Conservation (phyloP, 2,797 vertebrate genomes). For the Anableps anableps region DNA sequence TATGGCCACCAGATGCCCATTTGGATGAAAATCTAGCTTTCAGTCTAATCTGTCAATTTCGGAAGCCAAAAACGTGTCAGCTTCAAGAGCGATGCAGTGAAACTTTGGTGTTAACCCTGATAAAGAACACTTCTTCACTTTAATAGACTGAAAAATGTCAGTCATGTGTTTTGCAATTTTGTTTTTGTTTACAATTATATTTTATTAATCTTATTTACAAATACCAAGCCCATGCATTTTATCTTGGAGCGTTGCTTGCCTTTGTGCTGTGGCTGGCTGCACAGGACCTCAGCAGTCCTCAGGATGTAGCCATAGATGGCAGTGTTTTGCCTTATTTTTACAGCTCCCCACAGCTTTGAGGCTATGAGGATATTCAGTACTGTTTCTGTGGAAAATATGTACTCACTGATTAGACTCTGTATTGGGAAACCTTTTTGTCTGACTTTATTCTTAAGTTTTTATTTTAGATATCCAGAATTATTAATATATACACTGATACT, state of each 20-base stretch:
- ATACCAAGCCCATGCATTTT: conserved; percentile 53
- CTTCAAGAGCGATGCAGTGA: conserved; percentile 64
- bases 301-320: conserved; percentile 84
- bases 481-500: not conserved
- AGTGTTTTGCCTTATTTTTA: conserved; percentile 85
- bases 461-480: conserved; percentile 18
- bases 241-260: conserved; percentile 61
- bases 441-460: conserved; percentile 13
- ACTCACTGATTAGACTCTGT: conserved; percentile 26
- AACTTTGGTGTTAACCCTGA: conserved; percentile 70
- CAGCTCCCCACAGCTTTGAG: conserved; percentile 63
- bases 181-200: conserved; percentile 71
- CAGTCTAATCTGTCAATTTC: conserved; percentile 81
- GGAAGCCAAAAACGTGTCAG: conserved; percentile 78
- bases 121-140: conserved; percentile 69
- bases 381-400: conserved; percentile 33
- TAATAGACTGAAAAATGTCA: conserved; percentile 59
- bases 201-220: conserved; percentile 75
- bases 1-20: conserved; percentile 89
- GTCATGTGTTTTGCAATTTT: conserved; percentile 60
- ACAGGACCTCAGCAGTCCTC: conserved; percentile 78
- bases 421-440: conserved; percentile 23
- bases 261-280: conserved; percentile 67
- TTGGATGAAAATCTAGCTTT: conserved; percentile 87
- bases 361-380: conserved; percentile 51